phyloP scores from a whole-genome alignment of 2,797 vertebrate genomes.

The Rhinogobio ventralis region DNA sequence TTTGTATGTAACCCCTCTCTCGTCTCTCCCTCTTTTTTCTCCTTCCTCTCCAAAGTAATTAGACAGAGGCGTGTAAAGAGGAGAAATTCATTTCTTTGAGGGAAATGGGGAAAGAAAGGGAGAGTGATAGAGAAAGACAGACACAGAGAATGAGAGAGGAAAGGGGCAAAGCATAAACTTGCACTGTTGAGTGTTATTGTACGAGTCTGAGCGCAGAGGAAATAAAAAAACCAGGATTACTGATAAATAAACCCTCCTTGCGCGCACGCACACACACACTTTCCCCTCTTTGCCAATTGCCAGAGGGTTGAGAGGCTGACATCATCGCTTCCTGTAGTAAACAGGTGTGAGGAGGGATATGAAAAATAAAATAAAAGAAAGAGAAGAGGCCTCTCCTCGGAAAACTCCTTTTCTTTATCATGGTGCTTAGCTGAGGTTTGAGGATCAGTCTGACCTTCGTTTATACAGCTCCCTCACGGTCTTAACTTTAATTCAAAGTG shows the following conservation, averaged over 20 bases:
- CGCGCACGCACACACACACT: constrained; percentile 3
- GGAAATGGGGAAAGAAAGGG: constrained; percentile 67
- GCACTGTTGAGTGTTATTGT: constrained; percentile 77
- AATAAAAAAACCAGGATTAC: constrained; percentile 74
- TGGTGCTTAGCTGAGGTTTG: constrained; percentile 65
- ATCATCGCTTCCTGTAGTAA: constrained; percentile 81
- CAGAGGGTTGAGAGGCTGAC: constrained; percentile 75
- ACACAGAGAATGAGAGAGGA: constrained; percentile 54
- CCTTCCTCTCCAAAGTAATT: constrained; percentile 77
- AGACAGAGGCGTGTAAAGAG: constrained; percentile 80
- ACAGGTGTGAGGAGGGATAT: constrained; percentile 78
- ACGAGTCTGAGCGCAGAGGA: constrained; percentile 63
- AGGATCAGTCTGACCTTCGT: constrained; percentile 74
- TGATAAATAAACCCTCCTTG: constrained; percentile 73
- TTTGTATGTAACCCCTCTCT: constrained; percentile 74
- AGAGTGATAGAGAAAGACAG: constrained; percentile 61
- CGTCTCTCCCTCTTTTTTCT: constrained; percentile 51
- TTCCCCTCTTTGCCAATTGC: constrained; percentile 60
- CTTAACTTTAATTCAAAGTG: constrained; percentile 33
- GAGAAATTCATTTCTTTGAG: constrained; percentile 79
- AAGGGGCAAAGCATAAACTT: constrained; percentile 69
- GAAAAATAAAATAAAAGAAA: constrained; percentile 54
- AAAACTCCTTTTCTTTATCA: constrained; percentile 50
- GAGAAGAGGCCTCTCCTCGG: constrained; percentile 37
- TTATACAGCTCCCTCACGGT: constrained; percentile 38